Percentiles rank a stretch among this genome's conserved stretches.
phyloP scores from a whole-genome alignment of 1,140 invertebrate species.

The Cataglyphis hispanica region DNA sequence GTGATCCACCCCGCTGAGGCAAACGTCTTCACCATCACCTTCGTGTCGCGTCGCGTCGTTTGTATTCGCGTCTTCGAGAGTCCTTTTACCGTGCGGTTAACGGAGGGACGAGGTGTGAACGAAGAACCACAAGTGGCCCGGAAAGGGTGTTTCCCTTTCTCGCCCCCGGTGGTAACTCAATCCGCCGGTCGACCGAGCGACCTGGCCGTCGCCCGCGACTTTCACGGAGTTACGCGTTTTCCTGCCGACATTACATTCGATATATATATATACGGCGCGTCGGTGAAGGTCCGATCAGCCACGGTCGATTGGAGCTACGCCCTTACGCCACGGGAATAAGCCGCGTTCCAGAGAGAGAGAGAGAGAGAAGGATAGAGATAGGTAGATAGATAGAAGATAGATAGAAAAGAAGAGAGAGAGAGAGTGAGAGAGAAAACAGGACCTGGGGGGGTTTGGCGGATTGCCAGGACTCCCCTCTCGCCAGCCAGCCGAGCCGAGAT shows the following conservation, averaged over 20 bases:
- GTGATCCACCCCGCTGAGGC: neutral
- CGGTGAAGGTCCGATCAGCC: conserved; percentile 74
- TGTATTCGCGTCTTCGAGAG: conserved; percentile 64
- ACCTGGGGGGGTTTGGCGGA: conserved; percentile 37
- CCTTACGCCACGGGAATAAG: conserved; percentile 72
- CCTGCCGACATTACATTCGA: conserved; percentile 71
- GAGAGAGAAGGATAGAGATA: neutral
- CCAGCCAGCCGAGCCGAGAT: conserved; percentile 57
- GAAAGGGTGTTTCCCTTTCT: conserved; percentile 73
- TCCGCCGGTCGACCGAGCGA: conserved; percentile 43
- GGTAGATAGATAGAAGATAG: too few relatives aligned
- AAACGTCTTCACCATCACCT: conserved; percentile 12
- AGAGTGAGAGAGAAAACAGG: neutral
- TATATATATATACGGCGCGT: conserved; percentile 39
- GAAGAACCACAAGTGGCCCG: conserved; percentile 84
- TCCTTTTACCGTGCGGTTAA: conserved; percentile 66
- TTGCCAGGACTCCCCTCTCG: conserved; percentile 27
- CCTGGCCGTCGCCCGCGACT: conserved; percentile 68
- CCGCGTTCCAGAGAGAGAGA: neutral
- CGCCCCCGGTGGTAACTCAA: conserved; percentile 67
- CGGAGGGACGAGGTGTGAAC: conserved; percentile 82
- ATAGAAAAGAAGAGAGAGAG: neutral
- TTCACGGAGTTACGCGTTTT: conserved; percentile 82
- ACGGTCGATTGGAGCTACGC: conserved; percentile 67
- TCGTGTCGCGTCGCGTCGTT: conserved; percentile 17